Conservation (phyloP, 2,888 invertebrate genomes). For the Entomobrya proxima region DNA sequence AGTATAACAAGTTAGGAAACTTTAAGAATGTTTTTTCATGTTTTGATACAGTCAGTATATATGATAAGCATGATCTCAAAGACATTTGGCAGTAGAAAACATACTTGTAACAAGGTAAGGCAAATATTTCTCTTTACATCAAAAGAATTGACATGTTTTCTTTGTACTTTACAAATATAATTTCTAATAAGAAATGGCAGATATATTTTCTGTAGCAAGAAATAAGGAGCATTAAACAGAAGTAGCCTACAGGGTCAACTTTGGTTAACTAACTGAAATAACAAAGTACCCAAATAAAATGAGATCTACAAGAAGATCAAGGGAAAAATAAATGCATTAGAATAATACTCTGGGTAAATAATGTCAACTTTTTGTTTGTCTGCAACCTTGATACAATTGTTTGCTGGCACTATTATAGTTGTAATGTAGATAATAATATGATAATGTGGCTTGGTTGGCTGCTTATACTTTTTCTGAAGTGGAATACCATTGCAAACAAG, state of each 20-base stretch:
- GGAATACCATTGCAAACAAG: neutral
- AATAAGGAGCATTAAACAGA: neutral
- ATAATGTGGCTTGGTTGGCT: neutral
- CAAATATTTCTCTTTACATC: no score
- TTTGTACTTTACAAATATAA: no score
- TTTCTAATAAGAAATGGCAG: no score
- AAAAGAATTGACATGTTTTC: no score
- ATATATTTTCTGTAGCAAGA: neutral
- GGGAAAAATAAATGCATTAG: slow-evolving; percentile 22
- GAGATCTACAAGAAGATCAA: neutral
- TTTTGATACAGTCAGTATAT: no score
- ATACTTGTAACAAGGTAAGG: no score
- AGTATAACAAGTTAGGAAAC: no score
- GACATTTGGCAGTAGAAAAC: no score
- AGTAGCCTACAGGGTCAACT: slow-evolving; percentile 40
- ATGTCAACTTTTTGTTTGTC: slow-evolving; percentile 6
- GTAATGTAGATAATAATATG: neutral
- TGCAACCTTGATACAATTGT: neutral
- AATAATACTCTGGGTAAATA: slow-evolving; percentile 38
- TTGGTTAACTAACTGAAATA: slow-evolving; percentile 64
- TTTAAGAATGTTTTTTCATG: no score
- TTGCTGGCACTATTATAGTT: neutral
- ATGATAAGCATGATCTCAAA: no score
- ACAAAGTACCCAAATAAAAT: slow-evolving; percentile 12
- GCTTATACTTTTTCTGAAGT: neutral